A percentile compares a stretch with the other conserved stretches of the same genome.
phyloP scores from a whole-genome alignment of 2,797 vertebrate species.

The Scomberomorus guttatus region DNA sequence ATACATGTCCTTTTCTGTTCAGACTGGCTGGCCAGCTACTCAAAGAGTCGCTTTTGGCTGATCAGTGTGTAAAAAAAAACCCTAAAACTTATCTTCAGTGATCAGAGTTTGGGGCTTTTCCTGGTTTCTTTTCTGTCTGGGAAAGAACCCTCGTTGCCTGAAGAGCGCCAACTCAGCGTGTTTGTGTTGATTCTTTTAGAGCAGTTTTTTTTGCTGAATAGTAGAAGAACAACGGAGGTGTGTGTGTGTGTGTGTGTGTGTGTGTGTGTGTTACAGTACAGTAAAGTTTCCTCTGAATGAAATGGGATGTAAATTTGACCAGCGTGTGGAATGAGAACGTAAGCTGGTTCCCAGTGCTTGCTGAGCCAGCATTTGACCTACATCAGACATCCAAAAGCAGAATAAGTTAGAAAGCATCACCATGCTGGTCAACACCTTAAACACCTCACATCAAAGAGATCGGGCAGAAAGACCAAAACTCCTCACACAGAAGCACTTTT shows the following conservation, averaged over 20 bases:
- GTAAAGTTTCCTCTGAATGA: slow-evolving; percentile 71
- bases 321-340: slow-evolving; percentile 67
- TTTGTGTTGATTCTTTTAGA: slow-evolving; percentile 60
- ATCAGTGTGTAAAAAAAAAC: slow-evolving; percentile 16
- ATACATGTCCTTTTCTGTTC: not conserved
- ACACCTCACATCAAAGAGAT: slow-evolving; percentile 47
- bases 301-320: slow-evolving; percentile 80
- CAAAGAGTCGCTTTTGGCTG: slow-evolving; percentile 19
- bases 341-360: slow-evolving; percentile 59
- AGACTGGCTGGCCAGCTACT: not conserved
- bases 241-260: slow-evolving; percentile 38
- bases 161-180: slow-evolving; percentile 71
- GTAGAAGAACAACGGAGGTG: slow-evolving; percentile 53
- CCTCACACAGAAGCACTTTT: slow-evolving; percentile 1
- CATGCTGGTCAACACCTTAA: slow-evolving; percentile 59
- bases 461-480: not conserved
- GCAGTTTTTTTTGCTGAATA: slow-evolving; percentile 79
- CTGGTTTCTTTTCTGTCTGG: slow-evolving; percentile 48
- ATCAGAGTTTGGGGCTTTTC: slow-evolving; percentile 46
- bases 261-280: slow-evolving; percentile 41
- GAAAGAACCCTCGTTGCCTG: slow-evolving; percentile 44
- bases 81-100: slow-evolving; percentile 27
- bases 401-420: slow-evolving; percentile 61
- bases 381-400: slow-evolving; percentile 68
- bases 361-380: slow-evolving; percentile 78